A percentile compares a stretch with the other conserved stretches of the same genome.
Evolutionary conservation across 2,113 vertebrate genomes (phyloP).

Genomic region (Spea bombifrons): DNA sequence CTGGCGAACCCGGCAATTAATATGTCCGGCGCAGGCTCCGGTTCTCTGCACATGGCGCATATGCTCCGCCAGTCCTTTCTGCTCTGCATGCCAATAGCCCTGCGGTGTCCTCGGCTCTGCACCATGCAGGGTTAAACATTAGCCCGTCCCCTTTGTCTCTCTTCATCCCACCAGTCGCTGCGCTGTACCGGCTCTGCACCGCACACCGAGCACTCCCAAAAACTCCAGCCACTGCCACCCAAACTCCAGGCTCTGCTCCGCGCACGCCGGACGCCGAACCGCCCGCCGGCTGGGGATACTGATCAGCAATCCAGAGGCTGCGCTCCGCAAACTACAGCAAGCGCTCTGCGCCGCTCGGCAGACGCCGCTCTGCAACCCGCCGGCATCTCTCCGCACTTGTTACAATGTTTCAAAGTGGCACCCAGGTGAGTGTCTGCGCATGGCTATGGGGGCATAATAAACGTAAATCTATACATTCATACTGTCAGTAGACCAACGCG

Average conservation of each 20-base stretch:
- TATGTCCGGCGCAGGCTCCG: too few species aligned
- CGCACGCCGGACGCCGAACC: neutral
- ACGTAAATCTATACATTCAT: too few species aligned
- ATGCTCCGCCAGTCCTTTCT: neutral
- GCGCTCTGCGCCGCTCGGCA: neutral
- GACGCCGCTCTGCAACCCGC: neutral
- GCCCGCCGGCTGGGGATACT: neutral
- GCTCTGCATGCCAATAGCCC: neutral
- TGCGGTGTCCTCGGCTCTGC: neutral
- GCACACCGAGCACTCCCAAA: constrained; percentile 5
- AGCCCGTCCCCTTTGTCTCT: constrained; percentile 9
- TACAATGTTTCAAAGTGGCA: neutral
- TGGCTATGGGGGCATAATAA: neutral
- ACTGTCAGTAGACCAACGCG: too few species aligned
- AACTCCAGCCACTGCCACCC: neutral
- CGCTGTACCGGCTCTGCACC: neutral
- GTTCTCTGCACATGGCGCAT: too few species aligned
- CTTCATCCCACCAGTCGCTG: neutral
- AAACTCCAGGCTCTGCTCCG: neutral
- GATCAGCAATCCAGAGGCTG: neutral
- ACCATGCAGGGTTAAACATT: constrained; percentile 25
- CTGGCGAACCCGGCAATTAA: too few species aligned
- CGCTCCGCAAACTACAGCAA: neutral
- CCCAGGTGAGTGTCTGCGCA: neutral
- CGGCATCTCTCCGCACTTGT: neutral